Base-by-base conservation (phyloP, 2,113 vertebrate species). In the Macrotus californicus region DNA sequence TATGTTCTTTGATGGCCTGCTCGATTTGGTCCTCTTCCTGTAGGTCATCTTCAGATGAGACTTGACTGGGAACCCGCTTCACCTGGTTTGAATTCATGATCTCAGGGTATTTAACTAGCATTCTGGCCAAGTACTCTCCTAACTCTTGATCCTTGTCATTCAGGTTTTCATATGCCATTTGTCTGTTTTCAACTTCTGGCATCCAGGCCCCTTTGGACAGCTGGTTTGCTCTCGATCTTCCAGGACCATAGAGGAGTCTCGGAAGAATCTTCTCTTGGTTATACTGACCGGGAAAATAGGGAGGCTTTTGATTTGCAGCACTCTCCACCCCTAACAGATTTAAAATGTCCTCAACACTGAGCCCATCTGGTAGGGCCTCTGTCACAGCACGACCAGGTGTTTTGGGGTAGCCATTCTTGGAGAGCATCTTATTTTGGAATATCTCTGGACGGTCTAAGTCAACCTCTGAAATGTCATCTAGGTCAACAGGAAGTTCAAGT, bases 281-380 rank as follows among this genome's bases (percentile, higher is more conserved):
- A 82, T 99, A 98, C 94, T 96, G 99, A 95, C 97, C 98, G 50
- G 98, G 97, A 81, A 98, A 94, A 43, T 98, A 98, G 31, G 98
- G 95, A 15, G 96, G 88, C 54, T 98, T 99, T 96, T 99, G 99
- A 82, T 98, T 99, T 46, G 96, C 98, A 24, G 94, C 41, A 64
- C 93, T 98, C 80, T 98, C 98, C 70, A 99, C 91, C 52, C 98
- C 99, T 76, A 99, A 98, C 92, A 99, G 98, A 95, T 97, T 99
- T 54, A 99, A 97, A 82, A 99, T 99, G 77, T 99, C 99, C 94
- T 99, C 98, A 4, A 98, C 98, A 96, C 98, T 99, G 87, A 99
- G 97, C 76, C 99, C 98, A 76, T 99, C 98, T 3, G 98, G 98
- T 39, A 98, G 95, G n/a, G 98, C 97, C 95, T 99, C 99, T 72